phyloP scores from a whole-genome alignment of 2,113 vertebrate species.

The Caloenas nicobarica region DNA sequence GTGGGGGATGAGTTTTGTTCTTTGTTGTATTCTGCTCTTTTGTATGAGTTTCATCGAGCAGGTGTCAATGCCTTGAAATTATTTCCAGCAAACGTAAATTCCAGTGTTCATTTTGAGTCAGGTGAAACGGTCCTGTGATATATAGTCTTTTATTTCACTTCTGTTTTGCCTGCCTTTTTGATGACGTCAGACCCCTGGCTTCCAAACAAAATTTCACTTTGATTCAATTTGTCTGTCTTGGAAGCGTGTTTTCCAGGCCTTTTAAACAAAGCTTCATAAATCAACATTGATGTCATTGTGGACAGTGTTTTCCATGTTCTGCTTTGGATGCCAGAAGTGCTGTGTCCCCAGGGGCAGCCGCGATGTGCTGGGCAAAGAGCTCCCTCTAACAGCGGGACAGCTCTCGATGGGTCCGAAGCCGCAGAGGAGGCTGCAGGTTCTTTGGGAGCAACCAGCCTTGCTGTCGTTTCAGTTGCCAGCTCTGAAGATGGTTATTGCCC shows the following conservation, averaged over 20 bases:
- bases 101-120: background rate
- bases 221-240: background rate
- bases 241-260: background rate
- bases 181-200: background rate
- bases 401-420: no score
- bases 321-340: background rate
- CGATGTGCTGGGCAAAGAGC: background rate
- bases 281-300: background rate
- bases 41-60: background rate
- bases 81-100: background rate
- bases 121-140: background rate
- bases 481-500: background rate
- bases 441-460: background rate
- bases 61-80: background rate
- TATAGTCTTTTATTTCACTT: background rate
- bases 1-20: background rate
- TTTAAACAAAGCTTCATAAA: constrained; percentile 1
- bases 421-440: background rate
- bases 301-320: background rate
- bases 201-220: background rate
- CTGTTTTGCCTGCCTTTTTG: background rate
- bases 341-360: background rate
- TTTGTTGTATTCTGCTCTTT: background rate
- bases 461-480: background rate
- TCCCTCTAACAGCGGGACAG: background rate